A percentile compares a stretch with the other conserved stretches of the same genome.
These are phyloP conservation scores for Notodonta dromedarius DNA, from an alignment of 2,888 invertebrate species.

Conservation along the genomic window DNA sequence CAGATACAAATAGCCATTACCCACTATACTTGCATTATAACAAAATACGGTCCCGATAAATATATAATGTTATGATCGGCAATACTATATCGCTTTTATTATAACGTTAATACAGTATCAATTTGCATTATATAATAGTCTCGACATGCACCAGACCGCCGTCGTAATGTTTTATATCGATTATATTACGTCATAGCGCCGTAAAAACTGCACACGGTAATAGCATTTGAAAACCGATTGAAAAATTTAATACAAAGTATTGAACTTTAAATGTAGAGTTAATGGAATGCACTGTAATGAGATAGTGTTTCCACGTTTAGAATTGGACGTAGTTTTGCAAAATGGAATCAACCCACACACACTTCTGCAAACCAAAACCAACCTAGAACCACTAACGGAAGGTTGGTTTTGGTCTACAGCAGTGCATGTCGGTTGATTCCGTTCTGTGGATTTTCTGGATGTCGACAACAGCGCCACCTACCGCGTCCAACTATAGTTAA, in stretches of 20 bases:
- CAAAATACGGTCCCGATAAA: not conserved
- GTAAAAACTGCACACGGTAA: conserved; percentile 4
- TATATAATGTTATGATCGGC: not conserved
- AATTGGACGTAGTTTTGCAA: too few relatives aligned
- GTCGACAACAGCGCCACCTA: too few relatives aligned
- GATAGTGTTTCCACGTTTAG: not conserved
- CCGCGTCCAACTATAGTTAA: too few relatives aligned
- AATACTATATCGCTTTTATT: not conserved
- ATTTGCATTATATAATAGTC: not conserved
- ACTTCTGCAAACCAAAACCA: too few relatives aligned
- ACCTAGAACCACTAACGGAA: too few relatives aligned
- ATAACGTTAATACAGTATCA: not conserved
- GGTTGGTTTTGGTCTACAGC: too few relatives aligned
- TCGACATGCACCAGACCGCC: not conserved
- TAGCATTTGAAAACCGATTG: conserved; percentile 2
- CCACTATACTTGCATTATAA: not conserved
- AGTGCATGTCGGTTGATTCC: too few relatives aligned
- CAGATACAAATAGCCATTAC: not conserved
- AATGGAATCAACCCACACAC: too few relatives aligned
- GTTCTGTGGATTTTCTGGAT: too few relatives aligned
- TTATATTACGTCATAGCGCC: not conserved
- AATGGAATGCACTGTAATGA: conserved; percentile 14
- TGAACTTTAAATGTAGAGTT: not conserved
- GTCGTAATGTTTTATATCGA: not conserved
- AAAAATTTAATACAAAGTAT: not conserved